Percentiles rank a stretch among this genome's conserved stretches.
phyloP scores from a whole-genome alignment of 1,140 invertebrate species.

The Drosophila nannoptera region DNA sequence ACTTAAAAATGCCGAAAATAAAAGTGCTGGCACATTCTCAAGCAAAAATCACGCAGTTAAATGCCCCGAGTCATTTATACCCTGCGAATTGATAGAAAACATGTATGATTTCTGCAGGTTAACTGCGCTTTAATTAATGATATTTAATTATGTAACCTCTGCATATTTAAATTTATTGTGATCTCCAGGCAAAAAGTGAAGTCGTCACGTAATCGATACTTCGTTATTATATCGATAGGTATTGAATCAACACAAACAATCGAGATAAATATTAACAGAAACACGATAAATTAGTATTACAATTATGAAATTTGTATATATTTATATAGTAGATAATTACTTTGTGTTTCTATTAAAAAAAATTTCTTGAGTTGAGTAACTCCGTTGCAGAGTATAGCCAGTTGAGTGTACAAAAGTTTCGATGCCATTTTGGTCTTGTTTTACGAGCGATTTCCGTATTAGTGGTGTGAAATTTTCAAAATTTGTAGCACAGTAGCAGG shows the following conservation, averaged over 20 bases:
- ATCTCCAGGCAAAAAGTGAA: no score
- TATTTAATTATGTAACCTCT: no score
- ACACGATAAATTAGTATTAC: no score
- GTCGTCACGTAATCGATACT: no score
- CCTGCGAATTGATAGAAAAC: background rate
- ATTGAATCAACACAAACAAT: no score
- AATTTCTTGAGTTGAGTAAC: background rate
- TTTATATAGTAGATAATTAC: background rate
- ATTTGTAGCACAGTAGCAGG: conserved; percentile 33
- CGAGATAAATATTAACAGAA: no score
- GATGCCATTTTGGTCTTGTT: conserved; percentile 54
- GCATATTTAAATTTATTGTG: no score
- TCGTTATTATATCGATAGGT: no score
- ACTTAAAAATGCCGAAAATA: conserved; percentile 41
- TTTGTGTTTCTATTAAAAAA: no score
- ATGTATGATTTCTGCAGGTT: no score
- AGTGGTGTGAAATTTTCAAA: conserved; percentile 67
- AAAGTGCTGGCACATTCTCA: conserved; percentile 30
- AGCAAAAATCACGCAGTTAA: background rate
- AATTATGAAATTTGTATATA: background rate
- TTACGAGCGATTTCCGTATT: conserved; percentile 67
- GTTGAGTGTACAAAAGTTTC: conserved; percentile 47
- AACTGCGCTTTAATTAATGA: no score
- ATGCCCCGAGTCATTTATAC: conserved; percentile 15
- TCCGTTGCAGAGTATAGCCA: conserved; percentile 19